phyloP scores from a whole-genome alignment of 2,797 vertebrate species.

The Mallotus villosus region DNA sequence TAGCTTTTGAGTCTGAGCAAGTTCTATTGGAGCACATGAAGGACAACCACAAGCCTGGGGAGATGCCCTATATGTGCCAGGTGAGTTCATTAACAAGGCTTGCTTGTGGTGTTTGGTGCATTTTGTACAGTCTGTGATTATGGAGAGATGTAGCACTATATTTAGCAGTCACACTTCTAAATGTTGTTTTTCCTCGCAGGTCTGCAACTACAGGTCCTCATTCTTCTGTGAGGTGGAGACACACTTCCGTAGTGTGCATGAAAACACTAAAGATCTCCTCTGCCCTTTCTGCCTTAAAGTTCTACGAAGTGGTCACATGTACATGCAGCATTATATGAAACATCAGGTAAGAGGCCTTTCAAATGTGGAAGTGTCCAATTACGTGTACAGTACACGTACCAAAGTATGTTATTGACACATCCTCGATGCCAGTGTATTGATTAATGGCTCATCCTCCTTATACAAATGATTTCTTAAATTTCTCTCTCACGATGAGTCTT shows the following conservation, averaged over 20 bases:
- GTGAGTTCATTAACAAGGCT: conserved; percentile 62
- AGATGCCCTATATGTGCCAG: conserved; percentile 99
- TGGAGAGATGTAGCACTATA: not conserved
- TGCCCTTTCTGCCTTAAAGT: conserved; percentile 99
- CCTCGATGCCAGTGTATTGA: not conserved
- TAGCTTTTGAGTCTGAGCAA: conserved; percentile 97
- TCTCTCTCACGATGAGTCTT: conserved; percentile 13
- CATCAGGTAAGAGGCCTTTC: conserved; percentile 86
- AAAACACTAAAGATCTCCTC: conserved; percentile 95
- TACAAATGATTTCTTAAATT: not conserved
- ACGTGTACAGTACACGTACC: not conserved
- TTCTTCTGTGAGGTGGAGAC: conserved; percentile 94
- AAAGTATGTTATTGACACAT: not conserved
- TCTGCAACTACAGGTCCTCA: conserved; percentile 95
- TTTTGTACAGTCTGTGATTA: not conserved
- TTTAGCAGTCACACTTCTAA: conserved; percentile 18
- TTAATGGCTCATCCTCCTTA: conserved; percentile 9
- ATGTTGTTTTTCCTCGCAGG: conserved; percentile 71
- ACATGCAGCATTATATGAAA: conserved; percentile 98
- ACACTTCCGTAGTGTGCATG: conserved; percentile 91
- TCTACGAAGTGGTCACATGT: conserved; percentile 87
- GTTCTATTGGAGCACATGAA: conserved; percentile 99
- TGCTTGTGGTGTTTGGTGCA: not conserved
- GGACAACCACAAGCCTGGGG: conserved; percentile 97
- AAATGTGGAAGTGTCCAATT: not conserved